Evolutionary conservation across 2,888 invertebrate species (phyloP), one percentile per base, ranked within the genome.

Genomic region (Baronia brevicornis): DNA sequence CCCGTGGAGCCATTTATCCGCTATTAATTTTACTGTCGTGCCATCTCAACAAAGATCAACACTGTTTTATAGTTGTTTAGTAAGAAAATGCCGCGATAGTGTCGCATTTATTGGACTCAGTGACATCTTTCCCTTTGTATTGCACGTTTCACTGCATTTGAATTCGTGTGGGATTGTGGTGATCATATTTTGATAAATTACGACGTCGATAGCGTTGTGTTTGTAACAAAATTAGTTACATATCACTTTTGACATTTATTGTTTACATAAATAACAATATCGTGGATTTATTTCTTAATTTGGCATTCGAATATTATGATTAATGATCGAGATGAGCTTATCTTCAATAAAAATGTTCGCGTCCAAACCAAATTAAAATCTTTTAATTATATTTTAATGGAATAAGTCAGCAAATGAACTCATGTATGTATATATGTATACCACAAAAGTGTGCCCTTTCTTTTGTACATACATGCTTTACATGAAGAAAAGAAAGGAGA

Each of bases 11-110:
- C 50, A 60, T 64, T 68, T 60, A 62, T 60, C 52, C 45, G 51
- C 53, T 58, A 65, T 62, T 61, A 60, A 64, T 64, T 63, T 67
- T 49, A 59, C 46, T 53, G 51, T 54, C 54, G 56, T 54, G 52
- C 54, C 56, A 58, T 58, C 51, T 46, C 43, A 39, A 43, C 48
- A 38, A 33, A 47, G 50, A 51, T 52, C 52, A 34, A 41, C 37
- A 34, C 37, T 40, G 44, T 45, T 41, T 39, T 38, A 46, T 41
- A 43, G 44, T 43, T 44, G 50, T 47, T 41, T 32, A 39, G 39
- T 33, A 38, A 36, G 36, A 23, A 33, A 29, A 28, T 17, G 20
- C 10, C n/a, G 17, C 14, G 36, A 36, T 36, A 36, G 17, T 26
- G 30, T 18, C 27, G 22, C 30, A 6, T 30, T 36, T 36, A 36